Conservation (phyloP, 2,888 invertebrate species). For the Gortyna flavago region DNA sequence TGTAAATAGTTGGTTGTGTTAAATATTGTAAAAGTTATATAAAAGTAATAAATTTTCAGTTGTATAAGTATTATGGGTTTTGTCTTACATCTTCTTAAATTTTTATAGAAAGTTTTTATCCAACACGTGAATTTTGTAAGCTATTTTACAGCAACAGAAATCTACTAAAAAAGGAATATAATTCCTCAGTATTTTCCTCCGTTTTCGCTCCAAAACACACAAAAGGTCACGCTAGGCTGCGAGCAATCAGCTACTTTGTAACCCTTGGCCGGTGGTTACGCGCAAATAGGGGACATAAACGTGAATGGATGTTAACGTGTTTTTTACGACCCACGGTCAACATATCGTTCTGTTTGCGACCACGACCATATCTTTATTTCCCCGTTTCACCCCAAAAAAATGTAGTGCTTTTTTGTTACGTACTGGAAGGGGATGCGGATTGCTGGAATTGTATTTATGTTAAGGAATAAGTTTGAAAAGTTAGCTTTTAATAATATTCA, state of each 20-base stretch:
- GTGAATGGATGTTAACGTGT: slow-evolving; percentile 90
- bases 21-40: too few species aligned
- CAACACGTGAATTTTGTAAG: not conserved
- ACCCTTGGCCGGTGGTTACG: slow-evolving; percentile 81
- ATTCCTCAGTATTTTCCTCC: slow-evolving; percentile 19
- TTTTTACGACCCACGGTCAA: slow-evolving; percentile 88
- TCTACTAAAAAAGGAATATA: too few species aligned
- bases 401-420: slow-evolving; percentile 75
- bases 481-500: not conserved
- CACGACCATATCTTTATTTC: slow-evolving; percentile 86
- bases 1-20: too few species aligned
- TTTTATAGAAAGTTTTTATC: not conserved
- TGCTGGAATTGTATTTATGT: slow-evolving; percentile 57
- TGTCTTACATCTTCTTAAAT: not conserved
- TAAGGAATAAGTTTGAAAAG: slow-evolving; percentile 17
- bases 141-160: not conserved
- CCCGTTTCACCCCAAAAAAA: slow-evolving; percentile 79
- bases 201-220: slow-evolving; percentile 57
- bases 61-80: too few species aligned
- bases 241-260: slow-evolving; percentile 87
- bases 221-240: slow-evolving; percentile 78
- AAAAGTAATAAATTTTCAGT: too few species aligned
- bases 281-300: slow-evolving; percentile 88
- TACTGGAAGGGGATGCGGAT: slow-evolving; percentile 40
- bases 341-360: slow-evolving; percentile 89